Conservation (phyloP, 2,797 vertebrate species). For the Hephaestus fuliginosus region DNA sequence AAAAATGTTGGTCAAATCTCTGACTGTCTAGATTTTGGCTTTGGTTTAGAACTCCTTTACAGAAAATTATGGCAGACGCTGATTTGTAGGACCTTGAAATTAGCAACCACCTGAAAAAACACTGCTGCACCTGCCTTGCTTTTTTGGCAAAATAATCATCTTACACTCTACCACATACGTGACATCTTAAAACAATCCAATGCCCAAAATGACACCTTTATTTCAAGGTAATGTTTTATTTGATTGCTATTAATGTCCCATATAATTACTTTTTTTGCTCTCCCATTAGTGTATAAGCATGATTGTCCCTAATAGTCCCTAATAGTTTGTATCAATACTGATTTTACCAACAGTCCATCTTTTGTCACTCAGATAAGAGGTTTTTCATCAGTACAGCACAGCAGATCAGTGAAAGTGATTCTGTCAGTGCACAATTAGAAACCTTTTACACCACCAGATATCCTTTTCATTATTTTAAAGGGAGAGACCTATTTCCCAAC, state of each 20-base stretch:
- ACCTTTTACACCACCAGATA: conserved; percentile 14
- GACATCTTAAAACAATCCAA: no score
- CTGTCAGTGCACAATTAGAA: conserved; percentile 46
- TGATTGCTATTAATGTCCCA: background rate
- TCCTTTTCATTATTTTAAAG: conserved; percentile 36
- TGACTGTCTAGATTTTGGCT: background rate
- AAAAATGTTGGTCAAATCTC: background rate
- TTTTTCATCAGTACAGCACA: conserved; percentile 15
- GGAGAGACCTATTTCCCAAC: conserved; percentile 18
- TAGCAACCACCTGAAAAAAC: background rate
- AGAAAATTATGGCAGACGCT: background rate
- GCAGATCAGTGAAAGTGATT: conserved; percentile 16
- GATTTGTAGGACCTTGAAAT: background rate
- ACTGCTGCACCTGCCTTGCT: background rate
- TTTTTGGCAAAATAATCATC: background rate
- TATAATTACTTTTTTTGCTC: background rate
- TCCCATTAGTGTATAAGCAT: background rate
- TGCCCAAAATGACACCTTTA: background rate
- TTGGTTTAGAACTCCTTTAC: background rate
- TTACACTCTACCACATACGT: background rate
- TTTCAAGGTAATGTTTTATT: no score
- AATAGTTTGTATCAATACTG: conserved; percentile 14
- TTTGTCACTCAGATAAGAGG: conserved; percentile 28
- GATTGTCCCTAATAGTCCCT: background rate
- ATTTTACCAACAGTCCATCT: conserved; percentile 3